Evolutionary conservation across 2,113 vertebrate species (phyloP).

Genomic region (Zootoca vivipara): DNA sequence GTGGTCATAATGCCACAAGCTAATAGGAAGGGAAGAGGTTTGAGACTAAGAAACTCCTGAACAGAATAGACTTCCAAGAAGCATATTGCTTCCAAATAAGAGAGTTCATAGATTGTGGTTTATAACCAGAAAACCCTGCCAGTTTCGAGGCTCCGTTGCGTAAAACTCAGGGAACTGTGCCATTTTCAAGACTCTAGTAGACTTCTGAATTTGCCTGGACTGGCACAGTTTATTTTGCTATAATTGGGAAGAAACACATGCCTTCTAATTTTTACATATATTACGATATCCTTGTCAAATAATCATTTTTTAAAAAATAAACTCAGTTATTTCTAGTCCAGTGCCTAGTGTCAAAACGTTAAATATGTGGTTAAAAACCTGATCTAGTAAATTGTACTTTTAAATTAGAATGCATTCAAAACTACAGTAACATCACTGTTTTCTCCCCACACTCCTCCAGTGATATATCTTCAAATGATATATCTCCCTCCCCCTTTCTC

Average conservation of each 20-base stretch:
- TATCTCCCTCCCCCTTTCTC: neutral
- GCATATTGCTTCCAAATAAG: neutral
- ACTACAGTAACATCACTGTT: slow-evolving; percentile 33
- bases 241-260: neutral
- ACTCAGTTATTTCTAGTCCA: too few species aligned
- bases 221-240: neutral
- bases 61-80: neutral
- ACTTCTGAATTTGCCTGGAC: neutral
- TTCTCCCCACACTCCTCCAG: slow-evolving; percentile 26
- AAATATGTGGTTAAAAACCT: neutral
- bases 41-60: neutral
- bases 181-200: neutral
- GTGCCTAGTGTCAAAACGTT: neutral
- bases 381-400: slow-evolving; percentile 38
- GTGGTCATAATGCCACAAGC: neutral
- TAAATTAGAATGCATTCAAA: neutral
- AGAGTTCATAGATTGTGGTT: neutral
- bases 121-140: neutral
- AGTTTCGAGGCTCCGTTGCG: neutral
- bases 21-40: neutral
- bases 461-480: neutral
- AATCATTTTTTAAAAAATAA: too few species aligned
- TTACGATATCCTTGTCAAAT: neutral
- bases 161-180: neutral
- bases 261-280: neutral